Base-by-base conservation (phyloP, 2,113 vertebrate genomes). In the Rattus norvegicus region DNA sequence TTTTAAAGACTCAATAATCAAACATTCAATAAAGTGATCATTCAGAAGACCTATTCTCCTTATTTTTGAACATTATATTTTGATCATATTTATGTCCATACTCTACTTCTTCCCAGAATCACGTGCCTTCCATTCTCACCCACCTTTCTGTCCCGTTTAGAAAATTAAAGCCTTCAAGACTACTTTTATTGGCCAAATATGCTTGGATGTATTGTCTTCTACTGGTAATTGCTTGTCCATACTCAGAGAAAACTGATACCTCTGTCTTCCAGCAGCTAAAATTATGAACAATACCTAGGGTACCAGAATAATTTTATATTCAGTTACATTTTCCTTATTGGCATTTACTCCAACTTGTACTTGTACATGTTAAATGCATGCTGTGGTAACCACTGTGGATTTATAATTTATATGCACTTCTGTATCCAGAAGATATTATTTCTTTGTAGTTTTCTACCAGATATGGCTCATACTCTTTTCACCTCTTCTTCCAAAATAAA, bases 221-320 rank as follows among this genome's bases (percentile, higher is more conserved):
- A 63, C 12, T 84, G 36, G 2, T 39, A 28, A 13, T 43, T 43
- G 36, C 3, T 7, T 83, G 19, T 59, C 36, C 26, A n/a, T 9
- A 39, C 54, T 59, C 20, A 39, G 20, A 61, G 49, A 39, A 83
- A 26, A 16, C 56, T 63, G 22, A 63, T 12, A 80, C 12, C 3
- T 61, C 3, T 39, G 20, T 83, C 5, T 84, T 22, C n/a, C 28
- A 39, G 36, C 56, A 17, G 22, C 13, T 39, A 83, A 43, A 43
- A 5, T 28, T 63, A 1, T 0, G 7, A 43, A 24, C 26, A 16
- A 20, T 7, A 28, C n/a, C 22, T 16, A 26, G 36, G 11, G 4
- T 84, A 63, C 1, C 54, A 14, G 0, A 5, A 43, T 3, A 84
- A 84, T 39, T 63, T 63, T 26, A n/a, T 43, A 84, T 17, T 10